Conservation (phyloP, 2,113 vertebrate genomes). For the Cepphus grylle region DNA sequence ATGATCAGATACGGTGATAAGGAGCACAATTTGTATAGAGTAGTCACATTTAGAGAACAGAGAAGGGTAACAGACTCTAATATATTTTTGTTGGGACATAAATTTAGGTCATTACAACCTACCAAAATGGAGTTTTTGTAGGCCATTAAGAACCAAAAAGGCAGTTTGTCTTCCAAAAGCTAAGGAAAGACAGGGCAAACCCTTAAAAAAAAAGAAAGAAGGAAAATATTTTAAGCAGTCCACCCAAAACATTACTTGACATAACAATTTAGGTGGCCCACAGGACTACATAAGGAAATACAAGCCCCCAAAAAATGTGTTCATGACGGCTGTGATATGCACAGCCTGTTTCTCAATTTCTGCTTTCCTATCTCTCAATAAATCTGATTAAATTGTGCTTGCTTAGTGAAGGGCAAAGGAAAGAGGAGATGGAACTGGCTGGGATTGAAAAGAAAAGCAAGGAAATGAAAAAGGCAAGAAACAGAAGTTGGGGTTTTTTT, state of each 20-base stretch:
- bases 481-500: background rate
- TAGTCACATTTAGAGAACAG: background rate
- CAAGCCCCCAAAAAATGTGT: background rate
- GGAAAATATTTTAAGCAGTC: background rate
- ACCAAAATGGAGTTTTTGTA: background rate
- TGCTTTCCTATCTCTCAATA: conserved; percentile 30
- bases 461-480: conserved; percentile 35
- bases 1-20: background rate
- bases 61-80: background rate
- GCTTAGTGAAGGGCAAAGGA: conserved; percentile 47
- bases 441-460: background rate
- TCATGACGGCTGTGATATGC: background rate
- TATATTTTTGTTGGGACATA: background rate
- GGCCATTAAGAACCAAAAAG: background rate
- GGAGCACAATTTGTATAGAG: background rate
- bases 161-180: background rate
- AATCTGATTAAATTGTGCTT: conserved; percentile 60
- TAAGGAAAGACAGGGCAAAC: background rate
- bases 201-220: background rate
- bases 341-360: background rate
- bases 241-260: background rate
- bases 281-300: background rate
- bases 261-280: background rate
- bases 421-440: conserved; percentile 25
- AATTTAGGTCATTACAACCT: background rate